Base-by-base conservation (phyloP, 2,797 vertebrate species). In the Petrocephalus sullivani region DNA sequence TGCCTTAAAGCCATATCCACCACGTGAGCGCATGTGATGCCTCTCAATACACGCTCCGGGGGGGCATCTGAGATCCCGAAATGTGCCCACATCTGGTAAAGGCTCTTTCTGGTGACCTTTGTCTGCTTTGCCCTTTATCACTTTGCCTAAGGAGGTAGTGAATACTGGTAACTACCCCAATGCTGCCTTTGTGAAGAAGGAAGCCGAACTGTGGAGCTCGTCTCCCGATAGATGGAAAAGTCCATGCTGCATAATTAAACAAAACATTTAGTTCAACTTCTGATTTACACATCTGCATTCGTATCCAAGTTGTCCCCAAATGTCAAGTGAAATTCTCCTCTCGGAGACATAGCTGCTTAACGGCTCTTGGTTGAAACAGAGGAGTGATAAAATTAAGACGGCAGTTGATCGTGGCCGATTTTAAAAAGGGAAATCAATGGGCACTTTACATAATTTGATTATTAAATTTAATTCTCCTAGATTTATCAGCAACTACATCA, bases 21-120 rank as follows among this genome's bases (percentile, higher is more conserved):
- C 89, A 87, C 88, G n/a, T 87, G 90, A 82, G 82, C 89, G 86
- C 87, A 90, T 90, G 86, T 87, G 89, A 84, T 86, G 19, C 46
- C 88, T 88, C 87, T 56, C 85, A 61, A 87, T 87, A 41, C 56
- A 23, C 49, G 71, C 49, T 23, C 41, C n/a, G n/a, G n/a, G n/a
- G n/a, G n/a, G n/a, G 75, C 75, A 81, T 81, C 19, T 21, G 41
- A 81, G 7, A 2, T 81, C 41, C 49, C 19, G 0, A 49, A 81
- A 51, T 81, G 75, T 33, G 46, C 19, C 75, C 41, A 49, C 19
- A 21, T 81, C 37, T 81, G 41, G 67, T 33, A 75, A 75, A 49
- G 41, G 7, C 75, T n/a, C 37, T 21, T 81, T 81, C 46, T 49
- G 7, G 75, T 81, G 75, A 49, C 19, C 41, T 81, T 81, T 81